A percentile compares a stretch with the other conserved stretches of the same genome.
Evolutionary conservation across 2,797 vertebrate genomes (phyloP).

Genomic region (Macropus fuliginosus): DNA sequence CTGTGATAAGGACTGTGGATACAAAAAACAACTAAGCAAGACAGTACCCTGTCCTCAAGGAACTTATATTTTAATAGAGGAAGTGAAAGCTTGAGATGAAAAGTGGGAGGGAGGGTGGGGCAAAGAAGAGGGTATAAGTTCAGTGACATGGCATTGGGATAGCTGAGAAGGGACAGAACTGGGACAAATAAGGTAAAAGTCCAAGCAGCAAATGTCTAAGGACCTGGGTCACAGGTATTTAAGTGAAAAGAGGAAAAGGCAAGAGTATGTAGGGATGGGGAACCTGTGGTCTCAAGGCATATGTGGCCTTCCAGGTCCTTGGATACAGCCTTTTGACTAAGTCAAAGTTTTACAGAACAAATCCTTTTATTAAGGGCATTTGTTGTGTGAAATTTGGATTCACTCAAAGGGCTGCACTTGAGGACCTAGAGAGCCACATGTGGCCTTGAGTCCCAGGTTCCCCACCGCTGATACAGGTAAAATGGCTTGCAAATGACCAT

Average conservation of each 20-base stretch:
- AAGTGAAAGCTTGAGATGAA: neutral
- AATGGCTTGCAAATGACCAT: neutral
- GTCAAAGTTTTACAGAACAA: too few relatives aligned
- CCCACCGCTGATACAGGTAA: neutral
- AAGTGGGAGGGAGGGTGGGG: neutral
- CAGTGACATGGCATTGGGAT: neutral
- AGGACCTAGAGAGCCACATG: too few relatives aligned
- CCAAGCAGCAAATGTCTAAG: neutral
- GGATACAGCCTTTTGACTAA: too few relatives aligned
- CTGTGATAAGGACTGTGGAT: too few relatives aligned
- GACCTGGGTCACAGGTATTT: neutral
- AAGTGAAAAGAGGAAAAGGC: neutral
- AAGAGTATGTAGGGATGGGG: neutral
- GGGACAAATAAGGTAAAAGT: neutral
- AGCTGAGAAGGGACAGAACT: neutral
- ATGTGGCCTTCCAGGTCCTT: too few relatives aligned
- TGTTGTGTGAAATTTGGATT: too few relatives aligned
- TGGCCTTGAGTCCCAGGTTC: too few relatives aligned
- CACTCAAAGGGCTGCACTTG: too few relatives aligned
- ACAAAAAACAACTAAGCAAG: neutral
- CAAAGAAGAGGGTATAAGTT: neutral
- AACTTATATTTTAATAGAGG: neutral
- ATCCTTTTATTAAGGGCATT: too few relatives aligned
- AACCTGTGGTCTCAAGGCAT: too few relatives aligned
- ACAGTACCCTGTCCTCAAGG: neutral